Base-by-base conservation (phyloP, 1,140 invertebrate species). In the Magallana angulata region DNA sequence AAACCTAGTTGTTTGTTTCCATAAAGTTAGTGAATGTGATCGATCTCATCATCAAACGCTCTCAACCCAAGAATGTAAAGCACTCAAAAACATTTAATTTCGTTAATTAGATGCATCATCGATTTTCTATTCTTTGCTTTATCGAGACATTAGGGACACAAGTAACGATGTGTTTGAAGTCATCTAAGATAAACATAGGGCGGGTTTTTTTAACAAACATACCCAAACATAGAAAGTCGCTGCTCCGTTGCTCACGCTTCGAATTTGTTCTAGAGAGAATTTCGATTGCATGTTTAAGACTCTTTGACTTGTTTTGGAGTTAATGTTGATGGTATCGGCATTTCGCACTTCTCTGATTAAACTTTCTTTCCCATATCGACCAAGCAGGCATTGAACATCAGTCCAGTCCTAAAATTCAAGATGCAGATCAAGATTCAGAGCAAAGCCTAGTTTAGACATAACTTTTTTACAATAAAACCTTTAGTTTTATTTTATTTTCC, bases 151-250 rank as follows among this genome's bases (percentile, higher is more conserved):
- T 18, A 36, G 0, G 24, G 14, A 12, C 18, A 6, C 71, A 80
- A 80, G 36, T 7, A 48, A 3, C 24, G 71, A 9, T 4, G 24
- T n/a, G 12, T 36, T 36, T 36, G 71, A 80, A 80, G 16, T 80
- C n/a, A 14, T 14, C 16, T 48, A 4, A 48, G 36, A 48, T 48
- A 48, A 48, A 48, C 36, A 48, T 5, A 48, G 36, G 36, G 36
- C 36, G 5, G 36, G 36, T 64, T 64, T 48, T 48, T 48, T 64
- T 64, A 18, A 18, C 14, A 58, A 8, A 85, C 91, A 91, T 83
- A 93, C 92, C 93, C 93, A 93, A 30, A 92, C 89, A 86, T 93
- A 91, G 82, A 93, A 93, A 9, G 92, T 88, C 3, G 92, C 92
- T 1, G 92, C 93, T 16, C 93, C 93, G 82, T 89, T 91, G 87